phyloP scores from a whole-genome alignment of 92 coral and sea anemone genomes.

The Plumapathes pennacea region DNA sequence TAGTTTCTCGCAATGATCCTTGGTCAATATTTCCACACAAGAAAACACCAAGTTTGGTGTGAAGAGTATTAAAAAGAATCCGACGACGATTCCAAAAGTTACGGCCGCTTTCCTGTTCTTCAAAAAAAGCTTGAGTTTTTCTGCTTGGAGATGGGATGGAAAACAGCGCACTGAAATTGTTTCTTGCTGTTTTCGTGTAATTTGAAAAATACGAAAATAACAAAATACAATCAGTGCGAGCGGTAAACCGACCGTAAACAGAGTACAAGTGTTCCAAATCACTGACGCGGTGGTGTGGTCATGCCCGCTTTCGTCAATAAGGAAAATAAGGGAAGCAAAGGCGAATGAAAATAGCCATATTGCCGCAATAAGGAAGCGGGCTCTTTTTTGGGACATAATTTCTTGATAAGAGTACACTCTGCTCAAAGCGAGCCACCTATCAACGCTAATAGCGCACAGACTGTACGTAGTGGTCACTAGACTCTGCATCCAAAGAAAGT shows the following conservation, averaged over 20 bases:
- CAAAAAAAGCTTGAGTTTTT: constrained; percentile 6
- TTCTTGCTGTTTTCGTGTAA: constrained; percentile 18
- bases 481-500: constrained; percentile 44
- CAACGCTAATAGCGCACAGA: constrained; percentile 46
- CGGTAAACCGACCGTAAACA: constrained; percentile 33
- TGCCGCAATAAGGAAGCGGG: neutral
- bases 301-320: no score
- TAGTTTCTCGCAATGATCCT: neutral
- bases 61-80: constrained; percentile 5
- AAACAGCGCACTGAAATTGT: constrained; percentile 1
- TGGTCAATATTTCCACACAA: neutral
- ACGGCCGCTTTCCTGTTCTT: constrained; percentile 14
- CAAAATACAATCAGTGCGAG: constrained; percentile 19
- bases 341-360: constrained; percentile 30
- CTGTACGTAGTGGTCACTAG: constrained; percentile 44
- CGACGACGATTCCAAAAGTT: constrained; percentile 15
- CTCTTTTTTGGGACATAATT: constrained; percentile 22
- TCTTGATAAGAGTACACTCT: constrained; percentile 24
- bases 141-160: neutral
- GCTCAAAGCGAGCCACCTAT: constrained; percentile 44
- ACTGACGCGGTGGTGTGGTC: constrained; percentile 5
- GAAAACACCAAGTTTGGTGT: constrained; percentile 19
- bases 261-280: constrained; percentile 21
- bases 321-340: constrained; percentile 22
- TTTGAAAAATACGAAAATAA: constrained; percentile 28